These are phyloP conservation scores for Falcunculus frontatus DNA, from an alignment of 2,113 vertebrate species.

Conservation along the genomic window DNA sequence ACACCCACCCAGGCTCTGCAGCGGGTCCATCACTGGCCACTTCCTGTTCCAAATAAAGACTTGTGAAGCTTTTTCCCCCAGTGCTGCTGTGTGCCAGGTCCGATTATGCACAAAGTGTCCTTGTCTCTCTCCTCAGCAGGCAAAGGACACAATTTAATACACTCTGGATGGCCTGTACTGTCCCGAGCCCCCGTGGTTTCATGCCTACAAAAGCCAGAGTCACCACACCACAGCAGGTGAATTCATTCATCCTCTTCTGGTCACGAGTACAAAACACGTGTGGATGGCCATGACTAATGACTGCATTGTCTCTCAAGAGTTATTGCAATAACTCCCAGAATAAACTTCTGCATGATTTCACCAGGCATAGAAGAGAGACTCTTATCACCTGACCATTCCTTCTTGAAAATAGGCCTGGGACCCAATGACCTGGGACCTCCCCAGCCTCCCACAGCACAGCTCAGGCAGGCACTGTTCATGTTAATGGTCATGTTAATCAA, in stretches of 20 bases:
- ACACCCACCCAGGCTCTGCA: not conserved
- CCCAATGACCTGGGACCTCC: not conserved
- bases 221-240: not conserved
- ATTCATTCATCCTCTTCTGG: not conserved
- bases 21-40: not conserved
- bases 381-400: not conserved
- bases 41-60: not conserved
- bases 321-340: not conserved
- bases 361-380: not conserved
- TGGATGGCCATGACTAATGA: not conserved
- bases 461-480: not conserved
- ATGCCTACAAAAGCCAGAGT: not conserved
- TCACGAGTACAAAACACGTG: fast-evolving
- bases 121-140: not conserved
- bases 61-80: not conserved
- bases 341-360: not conserved
- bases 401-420: not conserved
- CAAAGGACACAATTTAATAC: not conserved
- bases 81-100: not conserved
- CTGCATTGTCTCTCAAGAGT: not conserved
- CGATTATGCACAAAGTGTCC: fast-evolving
- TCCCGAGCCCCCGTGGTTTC: not conserved
- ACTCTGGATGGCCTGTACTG: too few relatives aligned
- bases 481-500: not conserved
- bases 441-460: not conserved